Evolutionary conservation across 2,797 vertebrate species (phyloP), one percentile per base, ranked within the genome.

Genomic region (Aulostomus chinensis): DNA sequence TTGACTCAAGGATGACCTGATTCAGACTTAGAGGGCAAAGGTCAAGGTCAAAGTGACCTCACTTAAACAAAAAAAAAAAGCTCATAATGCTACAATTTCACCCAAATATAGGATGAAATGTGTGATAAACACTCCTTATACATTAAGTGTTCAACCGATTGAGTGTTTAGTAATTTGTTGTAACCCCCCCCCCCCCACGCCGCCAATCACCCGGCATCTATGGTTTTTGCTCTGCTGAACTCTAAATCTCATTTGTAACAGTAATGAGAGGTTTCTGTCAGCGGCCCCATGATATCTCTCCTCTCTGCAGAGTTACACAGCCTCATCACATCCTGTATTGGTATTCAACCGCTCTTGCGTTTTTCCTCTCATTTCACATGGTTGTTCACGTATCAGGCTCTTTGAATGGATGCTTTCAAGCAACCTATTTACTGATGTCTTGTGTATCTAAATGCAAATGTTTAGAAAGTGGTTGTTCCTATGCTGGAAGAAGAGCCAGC

Each of bases 331-430:
- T 37, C 45, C 45, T 9, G 20, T 36, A 31, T 30, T 58, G 29
- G 32, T 37, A 49, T 69, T 58, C 45, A 24, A 8, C 22, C 22
- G 22, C 22, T 50, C 26, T 45, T 34, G 10, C 18, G 15, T 36
- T 40, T 49, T 45, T 43, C 9, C 25, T 32, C 31, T 30, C 42
- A 55, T 36, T 12, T 22, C 13, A 13, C 48, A 42, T 18, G 34
- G 39, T 33, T 34, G 34, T 28, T 10, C 21, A 52, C 40, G 18
- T 12, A 58, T 29, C 29, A 29, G 21, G 17, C 33, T 56, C 34
- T 39, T 5, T 41, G 32, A 62, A 17, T 22, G 22, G 58, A 30
- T 38, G 22, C 55, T 56, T 52, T 48, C 17, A 52, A 24, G 39
- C 37, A 40, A 15, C 34, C 12, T 34, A 17, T 47, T 46, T 46